Evolutionary conservation across 2,797 vertebrate species (phyloP).

Genomic region (Argya squamiceps): DNA sequence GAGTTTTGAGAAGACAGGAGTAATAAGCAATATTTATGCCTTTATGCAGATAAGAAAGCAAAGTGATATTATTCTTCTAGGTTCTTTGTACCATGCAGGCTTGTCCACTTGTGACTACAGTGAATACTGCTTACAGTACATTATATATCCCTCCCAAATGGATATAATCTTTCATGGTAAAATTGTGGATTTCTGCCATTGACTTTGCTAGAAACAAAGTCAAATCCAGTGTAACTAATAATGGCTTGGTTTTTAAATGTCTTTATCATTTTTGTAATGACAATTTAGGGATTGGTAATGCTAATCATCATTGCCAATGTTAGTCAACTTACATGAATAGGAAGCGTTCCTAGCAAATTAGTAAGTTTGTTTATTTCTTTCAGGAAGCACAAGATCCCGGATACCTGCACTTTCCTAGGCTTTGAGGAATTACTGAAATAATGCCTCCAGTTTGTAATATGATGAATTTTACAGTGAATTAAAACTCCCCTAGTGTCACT

Average conservation of each 20-base stretch:
- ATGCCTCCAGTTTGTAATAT: background rate
- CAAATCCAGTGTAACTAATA: background rate
- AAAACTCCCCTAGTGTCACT: background rate
- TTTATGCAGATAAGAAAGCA: background rate
- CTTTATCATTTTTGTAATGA: background rate
- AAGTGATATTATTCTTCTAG: background rate
- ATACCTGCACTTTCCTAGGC: background rate
- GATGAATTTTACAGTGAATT: background rate
- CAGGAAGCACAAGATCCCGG: background rate
- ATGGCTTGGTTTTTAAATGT: background rate
- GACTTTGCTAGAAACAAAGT: background rate
- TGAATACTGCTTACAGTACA: background rate
- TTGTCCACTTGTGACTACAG: background rate
- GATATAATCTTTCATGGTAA: background rate
- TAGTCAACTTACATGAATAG: background rate
- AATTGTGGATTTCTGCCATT: background rate
- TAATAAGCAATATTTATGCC: constrained; percentile 2
- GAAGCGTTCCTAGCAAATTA: background rate
- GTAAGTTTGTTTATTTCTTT: background rate
- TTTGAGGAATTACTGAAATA: background rate
- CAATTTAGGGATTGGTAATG: background rate
- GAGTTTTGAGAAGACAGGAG: background rate
- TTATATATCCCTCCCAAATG: background rate
- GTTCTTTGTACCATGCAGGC: background rate
- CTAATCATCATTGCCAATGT: background rate